phyloP scores from a whole-genome alignment of 2,113 vertebrate species.

The Microtus pennsylvanicus region DNA sequence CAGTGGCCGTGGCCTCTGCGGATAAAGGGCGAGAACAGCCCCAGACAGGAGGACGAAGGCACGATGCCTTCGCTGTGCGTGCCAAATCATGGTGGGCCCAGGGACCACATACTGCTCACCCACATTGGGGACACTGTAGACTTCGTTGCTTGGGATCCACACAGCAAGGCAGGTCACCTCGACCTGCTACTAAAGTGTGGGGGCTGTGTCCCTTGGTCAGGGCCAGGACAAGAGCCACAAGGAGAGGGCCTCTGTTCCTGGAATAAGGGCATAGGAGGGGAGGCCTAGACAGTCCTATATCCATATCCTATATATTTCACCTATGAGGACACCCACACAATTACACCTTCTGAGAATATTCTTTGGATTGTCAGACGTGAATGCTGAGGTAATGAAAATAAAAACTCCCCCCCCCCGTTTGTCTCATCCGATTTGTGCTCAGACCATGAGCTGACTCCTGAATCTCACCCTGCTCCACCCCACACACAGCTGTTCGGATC shows the following conservation, averaged over 20 bases:
- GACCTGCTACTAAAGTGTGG: not conserved
- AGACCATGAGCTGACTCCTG: not conserved
- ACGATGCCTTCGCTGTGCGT: not conserved
- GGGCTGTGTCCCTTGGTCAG: not conserved
- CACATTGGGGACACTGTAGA: not conserved
- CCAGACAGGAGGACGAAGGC: not conserved
- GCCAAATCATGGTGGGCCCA: not conserved
- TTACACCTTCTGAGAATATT: not conserved
- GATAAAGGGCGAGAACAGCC: not conserved
- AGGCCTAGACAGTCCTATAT: not conserved
- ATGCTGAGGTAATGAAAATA: not conserved
- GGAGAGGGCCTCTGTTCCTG: not conserved
- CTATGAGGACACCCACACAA: too few species aligned
- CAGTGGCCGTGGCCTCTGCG: not conserved
- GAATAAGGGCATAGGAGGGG: not conserved
- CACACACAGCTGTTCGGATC: not conserved
- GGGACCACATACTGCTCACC: not conserved
- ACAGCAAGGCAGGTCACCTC: not conserved
- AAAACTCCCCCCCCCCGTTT: fast-evolving
- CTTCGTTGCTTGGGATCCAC: not conserved
- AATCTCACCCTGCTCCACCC: too few species aligned
- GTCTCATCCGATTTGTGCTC: not conserved
- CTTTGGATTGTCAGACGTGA: not conserved
- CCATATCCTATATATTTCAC: not conserved
- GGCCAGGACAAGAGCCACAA: not conserved